A percentile compares a stretch with the other conserved stretches of the same genome.
These are phyloP conservation scores for Paramormyrops hopkinsi DNA, from an alignment of 2,797 vertebrate genomes.

Conservation along the genomic window DNA sequence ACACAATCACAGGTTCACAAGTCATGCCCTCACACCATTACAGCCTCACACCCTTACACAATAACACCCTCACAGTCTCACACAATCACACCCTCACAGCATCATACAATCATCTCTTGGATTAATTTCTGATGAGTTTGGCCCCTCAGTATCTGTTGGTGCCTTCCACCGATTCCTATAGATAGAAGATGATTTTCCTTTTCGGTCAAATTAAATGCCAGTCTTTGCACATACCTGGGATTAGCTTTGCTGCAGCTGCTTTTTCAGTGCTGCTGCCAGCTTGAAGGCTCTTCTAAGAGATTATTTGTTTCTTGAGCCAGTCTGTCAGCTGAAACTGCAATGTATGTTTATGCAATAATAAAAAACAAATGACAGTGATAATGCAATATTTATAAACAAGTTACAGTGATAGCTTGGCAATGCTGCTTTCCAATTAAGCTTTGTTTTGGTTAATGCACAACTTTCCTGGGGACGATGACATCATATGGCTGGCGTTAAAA, in stretches of 20 bases:
- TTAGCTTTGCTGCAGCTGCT: background rate
- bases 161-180: background rate
- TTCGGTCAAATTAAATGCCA: background rate
- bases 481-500: slow-evolving; percentile 51
- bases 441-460: slow-evolving; percentile 49
- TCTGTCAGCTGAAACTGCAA: background rate
- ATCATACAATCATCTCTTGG: background rate
- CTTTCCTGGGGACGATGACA: slow-evolving; percentile 51
- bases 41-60: too few relatives aligned
- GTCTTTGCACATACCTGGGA: background rate
- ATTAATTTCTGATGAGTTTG: background rate
- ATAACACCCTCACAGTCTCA: too few relatives aligned
- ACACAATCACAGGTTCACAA: too few relatives aligned
- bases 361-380: background rate
- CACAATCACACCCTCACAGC: too few relatives aligned
- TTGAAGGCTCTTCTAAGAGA: background rate
- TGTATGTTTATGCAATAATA: background rate
- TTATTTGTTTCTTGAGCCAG: background rate
- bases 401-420: background rate
- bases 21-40: too few relatives aligned
- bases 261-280: background rate
- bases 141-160: background rate
- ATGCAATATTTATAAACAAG: background rate
- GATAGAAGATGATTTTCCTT: background rate
- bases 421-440: slow-evolving; percentile 50